These are phyloP conservation scores for Apomyelois bistriatella DNA, from an alignment of 2,888 invertebrate species.

Conservation along the genomic window DNA sequence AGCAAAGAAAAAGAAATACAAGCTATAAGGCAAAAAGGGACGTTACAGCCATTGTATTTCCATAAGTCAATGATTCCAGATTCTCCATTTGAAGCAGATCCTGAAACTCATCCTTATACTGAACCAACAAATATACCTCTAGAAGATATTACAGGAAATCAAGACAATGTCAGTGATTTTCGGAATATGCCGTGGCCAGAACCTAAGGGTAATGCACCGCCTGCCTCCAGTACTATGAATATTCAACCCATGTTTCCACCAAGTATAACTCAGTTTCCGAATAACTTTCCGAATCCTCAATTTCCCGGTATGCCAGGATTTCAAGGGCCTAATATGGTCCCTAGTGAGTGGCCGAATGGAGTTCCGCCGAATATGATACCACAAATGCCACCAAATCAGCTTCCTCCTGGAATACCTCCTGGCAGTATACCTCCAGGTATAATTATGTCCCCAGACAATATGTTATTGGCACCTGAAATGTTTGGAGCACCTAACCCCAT, in stretches of 20 bases:
- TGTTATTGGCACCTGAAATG: conserved; percentile 73
- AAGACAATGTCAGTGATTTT: conserved; percentile 89
- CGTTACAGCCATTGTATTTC: conserved; percentile 90
- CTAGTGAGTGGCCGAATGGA: conserved; percentile 62
- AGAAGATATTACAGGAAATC: conserved; percentile 92
- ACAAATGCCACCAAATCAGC: conserved; percentile 45
- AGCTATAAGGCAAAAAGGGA: conserved; percentile 90
- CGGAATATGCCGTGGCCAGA: conserved; percentile 91
- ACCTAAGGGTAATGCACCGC: conserved; percentile 84
- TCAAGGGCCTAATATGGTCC: conserved; percentile 58
- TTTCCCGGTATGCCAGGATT: conserved; percentile 69
- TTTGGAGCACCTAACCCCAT: conserved; percentile 54
- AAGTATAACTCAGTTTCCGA: conserved; percentile 66
- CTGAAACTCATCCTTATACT: conserved; percentile 86
- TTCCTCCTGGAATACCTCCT: conserved; percentile 57
- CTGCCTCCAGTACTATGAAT: conserved; percentile 40
- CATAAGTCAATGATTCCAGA: conserved; percentile 92
- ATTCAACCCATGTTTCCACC: conserved; percentile 71
- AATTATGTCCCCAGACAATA: conserved; percentile 70
- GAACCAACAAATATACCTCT: conserved; percentile 92
- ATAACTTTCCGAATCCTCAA: conserved; percentile 66
- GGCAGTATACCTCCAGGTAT: conserved; percentile 55
- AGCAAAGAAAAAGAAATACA: conserved; percentile 94
- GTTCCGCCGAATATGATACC: conserved; percentile 59
- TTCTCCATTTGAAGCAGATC: conserved; percentile 91